Evolutionary conservation across 2,888 invertebrate species (phyloP), one percentile per base, ranked within the genome.

Genomic region (Andrena trimmerana): DNA sequence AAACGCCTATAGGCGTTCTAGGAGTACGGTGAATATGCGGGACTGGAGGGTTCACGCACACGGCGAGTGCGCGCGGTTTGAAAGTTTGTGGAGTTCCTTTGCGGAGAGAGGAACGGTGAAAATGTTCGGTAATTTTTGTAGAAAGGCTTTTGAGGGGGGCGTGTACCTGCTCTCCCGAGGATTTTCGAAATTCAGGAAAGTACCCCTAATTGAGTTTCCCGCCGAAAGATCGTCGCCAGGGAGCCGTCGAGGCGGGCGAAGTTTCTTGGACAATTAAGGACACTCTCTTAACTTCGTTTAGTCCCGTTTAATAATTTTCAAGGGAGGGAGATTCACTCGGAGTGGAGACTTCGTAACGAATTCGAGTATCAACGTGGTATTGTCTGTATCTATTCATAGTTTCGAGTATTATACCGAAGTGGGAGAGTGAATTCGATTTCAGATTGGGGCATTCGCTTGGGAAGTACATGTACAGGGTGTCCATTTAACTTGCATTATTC

Each of bases 241-340:
- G 27, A 36, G 16, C 42, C 42, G 67, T 24, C 33, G 52, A 20
- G 31, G 13, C 52, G 50, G 31, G 54, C n/a, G 54, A 68, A 68
- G 50, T 68, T 68, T 29, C 54, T 33, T 54, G 16, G 67, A 33
- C 67, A 54, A 68, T 68, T 68, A 68, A 24, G 33, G 67, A 54
- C 52, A 68, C 67, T 68, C 33, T 24, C 67, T 6, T 54, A 68
- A 68, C 67, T 68, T 68, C 52, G 54, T 68, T 36, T 52, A 8
- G 67, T 8, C 52, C 57, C 67, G 52, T 68, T 68, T 68, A 68
- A 68, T 68, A 54, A 68, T 33, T 29, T 68, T 29, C 67, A 10
- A 24, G 33, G 67, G 16, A 33, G 52, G 13, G 54, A 36, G 42
- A 54, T 31, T 33, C 54, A 54, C 67, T 33, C 20, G 6, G 54